A percentile compares a stretch with the other conserved stretches of the same genome.
These are phyloP conservation scores for Syngnathus floridae DNA, from an alignment of 2,113 vertebrate species.

Conservation along the genomic window DNA sequence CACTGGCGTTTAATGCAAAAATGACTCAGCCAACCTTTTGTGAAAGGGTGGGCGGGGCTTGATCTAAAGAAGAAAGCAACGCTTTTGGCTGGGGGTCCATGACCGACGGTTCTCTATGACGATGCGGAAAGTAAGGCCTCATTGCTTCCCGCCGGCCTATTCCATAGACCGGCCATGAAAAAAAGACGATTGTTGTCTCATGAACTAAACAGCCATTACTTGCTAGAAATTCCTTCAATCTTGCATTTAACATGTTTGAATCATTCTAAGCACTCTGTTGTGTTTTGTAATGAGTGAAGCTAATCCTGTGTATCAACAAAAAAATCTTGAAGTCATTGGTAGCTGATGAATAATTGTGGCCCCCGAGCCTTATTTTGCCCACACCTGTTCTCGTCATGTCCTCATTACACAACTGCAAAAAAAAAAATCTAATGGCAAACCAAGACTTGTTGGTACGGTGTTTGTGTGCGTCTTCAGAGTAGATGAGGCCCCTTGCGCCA, in stretches of 20 bases:
- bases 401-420: not conserved
- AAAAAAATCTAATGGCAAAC: not conserved
- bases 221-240: not conserved
- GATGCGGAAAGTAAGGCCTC: not conserved
- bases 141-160: not conserved
- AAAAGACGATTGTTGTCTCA: not conserved
- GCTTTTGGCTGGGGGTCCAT: not conserved
- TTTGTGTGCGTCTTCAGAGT: slow-evolving; percentile 30
- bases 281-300: too few relatives aligned
- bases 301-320: too few relatives aligned
- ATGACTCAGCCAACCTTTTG: not conserved
- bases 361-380: too few relatives aligned
- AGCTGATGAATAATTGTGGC: too few relatives aligned
- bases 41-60: not conserved
- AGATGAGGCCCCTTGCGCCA: slow-evolving; percentile 60
- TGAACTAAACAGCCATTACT: not conserved
- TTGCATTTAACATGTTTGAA: too few relatives aligned
- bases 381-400: not conserved
- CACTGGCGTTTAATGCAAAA: not conserved
- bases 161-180: too few relatives aligned
- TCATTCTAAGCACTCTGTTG: too few relatives aligned
- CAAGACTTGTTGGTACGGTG: slow-evolving; percentile 14
- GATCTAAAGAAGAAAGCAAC: not conserved
- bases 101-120: not conserved
- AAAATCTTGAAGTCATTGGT: too few relatives aligned